These are phyloP conservation scores for Tineola bisselliella DNA, from an alignment of 2,888 invertebrate genomes.

Conservation along the genomic window DNA sequence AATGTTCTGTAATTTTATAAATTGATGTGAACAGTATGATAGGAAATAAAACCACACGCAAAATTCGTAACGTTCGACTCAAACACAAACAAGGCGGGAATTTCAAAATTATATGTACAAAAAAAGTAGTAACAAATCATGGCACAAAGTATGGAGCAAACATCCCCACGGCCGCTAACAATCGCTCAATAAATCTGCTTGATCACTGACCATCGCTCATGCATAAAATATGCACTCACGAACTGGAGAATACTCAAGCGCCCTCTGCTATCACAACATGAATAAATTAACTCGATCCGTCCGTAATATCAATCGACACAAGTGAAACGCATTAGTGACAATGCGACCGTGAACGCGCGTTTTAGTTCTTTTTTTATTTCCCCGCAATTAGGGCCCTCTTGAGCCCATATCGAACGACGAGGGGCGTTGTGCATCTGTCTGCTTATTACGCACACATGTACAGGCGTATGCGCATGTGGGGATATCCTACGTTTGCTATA, in stretches of 20 bases:
- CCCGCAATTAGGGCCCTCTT: conserved; percentile 16
- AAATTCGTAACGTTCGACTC: not conserved
- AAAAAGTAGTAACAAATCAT: not conserved
- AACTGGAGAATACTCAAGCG: not conserved
- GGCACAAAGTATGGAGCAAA: not conserved
- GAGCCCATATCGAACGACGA: conserved; percentile 12
- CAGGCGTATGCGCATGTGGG: not conserved
- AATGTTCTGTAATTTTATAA: too few relatives aligned
- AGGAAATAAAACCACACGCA: too few relatives aligned
- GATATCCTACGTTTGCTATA: not conserved
- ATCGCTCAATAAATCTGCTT: not conserved
- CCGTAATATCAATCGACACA: conserved; percentile 16
- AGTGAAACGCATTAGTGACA: conserved; percentile 19
- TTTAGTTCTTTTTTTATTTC: conserved; percentile 16
- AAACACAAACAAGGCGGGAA: not conserved
- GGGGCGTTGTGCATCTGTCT: conserved; percentile 13
- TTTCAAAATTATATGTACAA: not conserved
- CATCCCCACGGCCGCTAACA: not conserved
- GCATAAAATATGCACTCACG: conserved; percentile 4
- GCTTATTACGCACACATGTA: not conserved
- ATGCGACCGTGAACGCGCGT: conserved; percentile 17
- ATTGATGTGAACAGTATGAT: too few relatives aligned
- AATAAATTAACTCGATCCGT: conserved; percentile 16
- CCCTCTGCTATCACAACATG: conserved; percentile 10
- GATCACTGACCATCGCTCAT: conserved; percentile 3